A percentile compares a stretch with the other conserved stretches of the same genome.
Conservation (phyloP, 2,888 invertebrate species). For the Seira ritae region DNA sequence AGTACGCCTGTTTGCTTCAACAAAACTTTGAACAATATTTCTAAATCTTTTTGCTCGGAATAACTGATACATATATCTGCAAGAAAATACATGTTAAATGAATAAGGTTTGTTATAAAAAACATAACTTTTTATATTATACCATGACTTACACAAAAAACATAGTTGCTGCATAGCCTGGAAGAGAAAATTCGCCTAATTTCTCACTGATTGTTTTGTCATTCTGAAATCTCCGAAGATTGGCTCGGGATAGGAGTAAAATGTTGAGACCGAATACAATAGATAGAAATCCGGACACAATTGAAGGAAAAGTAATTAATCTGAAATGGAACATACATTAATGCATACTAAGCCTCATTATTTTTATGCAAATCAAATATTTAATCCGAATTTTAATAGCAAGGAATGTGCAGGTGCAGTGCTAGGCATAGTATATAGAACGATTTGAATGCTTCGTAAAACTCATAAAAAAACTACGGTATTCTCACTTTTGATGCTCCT, state of each 20-base stretch:
- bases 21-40: slow-evolving; percentile 31
- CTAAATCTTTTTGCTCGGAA: too few relatives aligned
- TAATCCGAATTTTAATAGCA: too few relatives aligned
- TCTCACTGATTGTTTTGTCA: slow-evolving; percentile 10
- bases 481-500: slow-evolving; percentile 38
- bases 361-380: background rate
- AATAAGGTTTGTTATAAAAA: too few relatives aligned
- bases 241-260: slow-evolving; percentile 22
- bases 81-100: too few relatives aligned
- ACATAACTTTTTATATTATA: too few relatives aligned
- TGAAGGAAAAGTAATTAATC: slow-evolving; percentile 9
- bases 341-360: background rate
- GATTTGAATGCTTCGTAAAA: too few relatives aligned
- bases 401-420: too few relatives aligned
- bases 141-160: too few relatives aligned
- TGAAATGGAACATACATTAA: background rate
- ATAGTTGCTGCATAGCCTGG: background rate
- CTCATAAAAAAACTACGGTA: too few relatives aligned
- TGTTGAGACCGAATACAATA: slow-evolving; percentile 29
- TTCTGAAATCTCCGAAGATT: slow-evolving; percentile 24
- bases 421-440: too few relatives aligned
- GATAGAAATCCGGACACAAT: slow-evolving; percentile 26
- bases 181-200: slow-evolving; percentile 33
- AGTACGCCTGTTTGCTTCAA: slow-evolving; percentile 16
- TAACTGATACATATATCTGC: slow-evolving; percentile 22